Base-by-base conservation (phyloP, 2,113 vertebrate genomes). In the Pantherophis guttatus region DNA sequence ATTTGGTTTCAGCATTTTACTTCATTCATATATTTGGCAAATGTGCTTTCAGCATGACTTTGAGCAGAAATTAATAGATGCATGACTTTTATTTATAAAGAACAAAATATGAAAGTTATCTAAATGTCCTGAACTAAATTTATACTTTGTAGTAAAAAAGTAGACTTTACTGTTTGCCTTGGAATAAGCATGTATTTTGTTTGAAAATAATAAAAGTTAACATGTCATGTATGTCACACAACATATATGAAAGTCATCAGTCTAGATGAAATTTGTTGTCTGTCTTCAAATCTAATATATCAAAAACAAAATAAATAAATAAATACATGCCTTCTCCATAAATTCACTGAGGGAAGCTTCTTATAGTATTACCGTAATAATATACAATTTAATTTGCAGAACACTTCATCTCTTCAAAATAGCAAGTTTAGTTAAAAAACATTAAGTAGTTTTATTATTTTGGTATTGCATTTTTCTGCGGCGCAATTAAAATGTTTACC, bases 321-420 rank as follows among this genome's bases (percentile, higher is more conserved):
- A 93, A 53, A 21, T 33, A 91, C 91, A 92, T 90, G 87, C 24
- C 13, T 75, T 57, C 55, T 70, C 89, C 86, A 29, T 10, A 89
- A 89, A 94, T n/a, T 65, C 93, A 15, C 48, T 12, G 95, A 11
- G 87, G 90, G 93, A 89, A 88, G 57, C 58, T 95, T 55, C 54
- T 95, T 52, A 59, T 75, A 58, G 33, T 13, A 86, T 0, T 48
- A 55, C 54, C 4, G 44, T 55, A 26, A 4, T 55, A 94, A 52
- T 39, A 1, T 65, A 52, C 70, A 11, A 23, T 91, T 5, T 48
- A 59, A 95, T 96, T 89, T 55, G 93, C 94, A 96, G 75, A 94
- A 29, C 94, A 7, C 29, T 54, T 90, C 89, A 89, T 29, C 0
- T 39, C 90, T 95, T 86, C 94, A 92, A 95, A 92, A 90, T 8